A percentile compares a stretch with the other conserved stretches of the same genome.
Conservation (phyloP, 53 echinoderm and acorn worm species). For the Stichopus horrens region DNA sequence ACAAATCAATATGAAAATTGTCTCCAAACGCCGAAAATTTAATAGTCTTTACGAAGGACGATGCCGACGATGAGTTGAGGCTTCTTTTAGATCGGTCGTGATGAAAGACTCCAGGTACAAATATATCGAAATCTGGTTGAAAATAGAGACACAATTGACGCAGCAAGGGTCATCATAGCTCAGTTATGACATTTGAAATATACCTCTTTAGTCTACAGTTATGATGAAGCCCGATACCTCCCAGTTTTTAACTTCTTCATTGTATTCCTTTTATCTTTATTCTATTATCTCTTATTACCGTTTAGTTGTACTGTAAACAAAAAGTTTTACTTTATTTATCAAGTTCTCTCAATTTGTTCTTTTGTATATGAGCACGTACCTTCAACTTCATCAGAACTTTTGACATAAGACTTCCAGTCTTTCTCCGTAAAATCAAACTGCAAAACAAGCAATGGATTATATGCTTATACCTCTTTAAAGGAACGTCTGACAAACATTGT, state of each 20-base stretch:
- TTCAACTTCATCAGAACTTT: not conserved
- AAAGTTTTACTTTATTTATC: too few relatives aligned
- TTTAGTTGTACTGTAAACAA: too few relatives aligned
- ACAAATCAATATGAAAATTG: conserved; percentile 7
- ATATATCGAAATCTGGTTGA: conserved; percentile 19
- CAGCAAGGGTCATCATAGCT: too few relatives aligned
- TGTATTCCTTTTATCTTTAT: too few relatives aligned
- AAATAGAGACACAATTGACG: not conserved
- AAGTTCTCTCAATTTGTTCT: too few relatives aligned
- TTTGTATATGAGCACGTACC: not conserved
- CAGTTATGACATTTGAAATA: too few relatives aligned
- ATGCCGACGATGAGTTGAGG: not conserved
- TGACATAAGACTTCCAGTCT: conserved; percentile 15
- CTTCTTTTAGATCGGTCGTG: conserved; percentile 8
- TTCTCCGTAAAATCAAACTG: conserved; percentile 4
- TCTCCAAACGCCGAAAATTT: conserved; percentile 17
- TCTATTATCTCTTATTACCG: too few relatives aligned
- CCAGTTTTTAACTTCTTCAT: too few relatives aligned
- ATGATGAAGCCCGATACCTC: too few relatives aligned
- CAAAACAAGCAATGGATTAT: not conserved
- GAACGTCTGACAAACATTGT: too few relatives aligned
- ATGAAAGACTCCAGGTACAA: not conserved
- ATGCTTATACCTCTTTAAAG: not conserved
- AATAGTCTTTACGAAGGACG: not conserved
- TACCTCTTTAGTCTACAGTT: too few relatives aligned